These are phyloP conservation scores for Lytechinus pictus DNA, from an alignment of 35 echinoderm and acorn worm species.

Conservation along the genomic window DNA sequence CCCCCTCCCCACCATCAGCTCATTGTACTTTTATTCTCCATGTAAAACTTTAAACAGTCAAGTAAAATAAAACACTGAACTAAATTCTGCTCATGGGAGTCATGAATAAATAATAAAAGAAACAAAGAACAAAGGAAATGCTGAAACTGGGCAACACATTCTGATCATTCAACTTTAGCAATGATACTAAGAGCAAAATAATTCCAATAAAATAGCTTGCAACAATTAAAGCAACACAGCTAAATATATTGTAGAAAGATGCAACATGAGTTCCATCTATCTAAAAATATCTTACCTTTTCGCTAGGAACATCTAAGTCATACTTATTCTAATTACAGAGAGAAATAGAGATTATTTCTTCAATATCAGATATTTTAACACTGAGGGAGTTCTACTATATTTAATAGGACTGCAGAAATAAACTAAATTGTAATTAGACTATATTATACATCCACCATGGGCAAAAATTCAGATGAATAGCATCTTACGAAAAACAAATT, in stretches of 20 bases:
- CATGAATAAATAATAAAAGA: not conserved
- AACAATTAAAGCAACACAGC: not conserved
- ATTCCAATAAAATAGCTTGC: not conserved
- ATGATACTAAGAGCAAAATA: not conserved
- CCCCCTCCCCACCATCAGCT: not conserved
- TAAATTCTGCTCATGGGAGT: not conserved
- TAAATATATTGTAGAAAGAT: not conserved
- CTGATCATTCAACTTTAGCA: not conserved
- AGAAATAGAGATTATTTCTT: not conserved
- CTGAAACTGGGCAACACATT: not conserved
- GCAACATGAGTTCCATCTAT: not conserved
- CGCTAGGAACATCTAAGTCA: conserved; percentile 3
- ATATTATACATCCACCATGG: too few species aligned
- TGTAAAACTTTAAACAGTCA: not conserved
- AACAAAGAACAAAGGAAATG: not conserved
- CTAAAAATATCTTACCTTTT: not conserved
- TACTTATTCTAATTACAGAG: not conserved
- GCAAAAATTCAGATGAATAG: too few species aligned
- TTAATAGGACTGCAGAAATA: too few species aligned
- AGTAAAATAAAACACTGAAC: not conserved
- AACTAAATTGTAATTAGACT: too few species aligned
- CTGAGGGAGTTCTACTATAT: not conserved
- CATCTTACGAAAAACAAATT: too few species aligned
- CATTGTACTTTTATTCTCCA: not conserved
- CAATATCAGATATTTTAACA: not conserved